Base-by-base conservation (phyloP, 2,888 invertebrate species). In the Apotomis betuletana region DNA sequence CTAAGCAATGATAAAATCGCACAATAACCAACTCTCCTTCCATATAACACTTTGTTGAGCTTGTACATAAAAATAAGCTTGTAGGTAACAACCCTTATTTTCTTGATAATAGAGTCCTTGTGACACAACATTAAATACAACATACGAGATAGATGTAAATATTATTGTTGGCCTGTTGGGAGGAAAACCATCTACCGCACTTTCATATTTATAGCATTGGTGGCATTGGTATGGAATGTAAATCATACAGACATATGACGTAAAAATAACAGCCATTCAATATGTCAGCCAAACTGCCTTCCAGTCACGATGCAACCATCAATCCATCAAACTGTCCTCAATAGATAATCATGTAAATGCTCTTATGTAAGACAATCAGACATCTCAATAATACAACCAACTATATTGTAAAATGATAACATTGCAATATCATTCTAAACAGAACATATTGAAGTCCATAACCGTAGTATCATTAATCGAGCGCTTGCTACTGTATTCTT, bases 341-440 rank as follows among this genome's bases (percentile, higher is more conserved):
- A 67, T 71, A 67, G 57, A 67, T 68, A 68, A 72, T 72, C 44
- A 63, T 59, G 54, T 57, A 72, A 61, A 68, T 52, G 52, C 9
- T 63, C 57, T 67, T 52, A 70, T 41, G 27, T 67, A 70, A 61
- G 13, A 49, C 49, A 15, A 41, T 41, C 3, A 36, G 3, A 49
- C 13, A 36, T 15, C 3, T 12, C 5, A 44, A 3, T 5, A 15
- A 27, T 27, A 55, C 1, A 41, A 41, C 10, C 4, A 12, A 49
- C 15, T 51, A 52, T 41, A 41, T 61, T n/a, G 4, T n/a, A 27
- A 54, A 54, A 5, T n/a, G 0, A 12, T 51, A 10, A 6, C 27
- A 27, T 27, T 54, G 9, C 12, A 51, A 59, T 60, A 12, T 44
- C 52, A 27, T 52, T 15, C n/a, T 52, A 52, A 13, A 27, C 0